Evolutionary conservation across 2,113 vertebrate species (phyloP), one percentile per base, ranked within the genome.

Genomic region (Dryoscopus gambensis): DNA sequence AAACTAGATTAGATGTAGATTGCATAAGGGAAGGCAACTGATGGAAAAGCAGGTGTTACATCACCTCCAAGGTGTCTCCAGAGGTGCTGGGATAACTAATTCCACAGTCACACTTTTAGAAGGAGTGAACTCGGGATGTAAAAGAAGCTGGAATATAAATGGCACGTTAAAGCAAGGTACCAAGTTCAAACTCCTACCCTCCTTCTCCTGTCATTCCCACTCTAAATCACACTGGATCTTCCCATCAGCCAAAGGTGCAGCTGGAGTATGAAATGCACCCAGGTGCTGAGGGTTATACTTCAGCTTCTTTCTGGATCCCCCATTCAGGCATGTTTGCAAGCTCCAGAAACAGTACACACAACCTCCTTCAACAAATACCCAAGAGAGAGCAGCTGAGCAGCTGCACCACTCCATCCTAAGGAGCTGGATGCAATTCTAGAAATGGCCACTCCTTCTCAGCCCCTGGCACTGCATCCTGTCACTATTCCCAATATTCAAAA

Each of bases 121-220:
- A 85, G 39, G 53, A 76, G 27, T 1, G 10, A 85, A 7, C 11
- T 24, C 0, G 3, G 35, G 27, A 20, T 2, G 1, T 8, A 18
- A n/a, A 35, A 60, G 23, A 47, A 77, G 46, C 53, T 9, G 17
- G 24, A 80, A 55, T 11, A 10, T 1, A 69, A 64, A 49, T 1
- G 4, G 39, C 0, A 2, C 37, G 56, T 52, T 42, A 59, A 59
- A 83, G 47, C 22, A 53, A 67, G 22, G 39, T 15, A 65, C 15
- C 10, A 25, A 46, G 15, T 4, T 44, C 47, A 25, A 40, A 64
- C 33, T 42, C 35, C 20, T 76, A 27, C 30, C 15, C 19, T 47
- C 30, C 22, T 59, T 44, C 46, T 75, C 44, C 70, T 14, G 9
- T 6, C 53, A n/a, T 13, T 37, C 40, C n/a, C 42, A 9, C 50